Percentiles rank a stretch among this genome's conserved stretches.
Evolutionary conservation across 2,888 invertebrate genomes (phyloP).

Genomic region (Metacarcinus magister): DNA sequence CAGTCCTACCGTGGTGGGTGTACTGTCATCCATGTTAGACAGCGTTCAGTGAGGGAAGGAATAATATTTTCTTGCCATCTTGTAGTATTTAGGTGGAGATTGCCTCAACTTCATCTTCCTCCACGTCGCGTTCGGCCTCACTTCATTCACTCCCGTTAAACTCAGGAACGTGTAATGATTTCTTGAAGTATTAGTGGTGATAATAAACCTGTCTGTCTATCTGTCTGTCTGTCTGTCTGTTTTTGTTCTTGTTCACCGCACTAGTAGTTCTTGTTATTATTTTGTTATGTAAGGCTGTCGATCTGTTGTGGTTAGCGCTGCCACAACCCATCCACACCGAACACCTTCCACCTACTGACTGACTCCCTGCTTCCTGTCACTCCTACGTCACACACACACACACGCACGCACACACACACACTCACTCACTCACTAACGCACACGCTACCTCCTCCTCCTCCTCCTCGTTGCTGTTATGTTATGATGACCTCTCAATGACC

Average conservation of each 20-base stretch:
- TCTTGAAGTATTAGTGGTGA: not conserved
- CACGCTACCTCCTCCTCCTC: not conserved
- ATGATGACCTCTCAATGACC: not conserved
- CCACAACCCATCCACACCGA: not conserved
- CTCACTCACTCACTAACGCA: slow-evolving; percentile 28
- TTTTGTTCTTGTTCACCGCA: not conserved
- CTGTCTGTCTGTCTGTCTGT: slow-evolving; percentile 19
- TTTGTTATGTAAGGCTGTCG: not conserved
- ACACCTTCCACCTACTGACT: slow-evolving; percentile 41
- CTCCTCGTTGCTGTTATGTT: too few species aligned
- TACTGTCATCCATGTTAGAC: not conserved
- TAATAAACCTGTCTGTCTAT: not conserved
- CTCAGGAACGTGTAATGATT: not conserved
- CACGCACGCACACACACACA: slow-evolving; percentile 57
- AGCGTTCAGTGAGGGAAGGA: not conserved
- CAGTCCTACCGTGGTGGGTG: not conserved
- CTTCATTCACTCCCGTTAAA: slow-evolving; percentile 13
- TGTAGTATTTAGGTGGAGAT: not conserved
- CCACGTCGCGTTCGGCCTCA: not conserved
- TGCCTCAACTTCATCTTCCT: not conserved
- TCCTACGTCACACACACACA: slow-evolving; percentile 15
- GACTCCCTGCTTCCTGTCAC: slow-evolving; percentile 35
- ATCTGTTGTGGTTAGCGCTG: not conserved
- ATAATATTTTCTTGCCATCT: not conserved
- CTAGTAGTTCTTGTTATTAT: not conserved